Evolutionary conservation across 2,888 invertebrate genomes (phyloP).

Genomic region (Machimus rusticus): DNA sequence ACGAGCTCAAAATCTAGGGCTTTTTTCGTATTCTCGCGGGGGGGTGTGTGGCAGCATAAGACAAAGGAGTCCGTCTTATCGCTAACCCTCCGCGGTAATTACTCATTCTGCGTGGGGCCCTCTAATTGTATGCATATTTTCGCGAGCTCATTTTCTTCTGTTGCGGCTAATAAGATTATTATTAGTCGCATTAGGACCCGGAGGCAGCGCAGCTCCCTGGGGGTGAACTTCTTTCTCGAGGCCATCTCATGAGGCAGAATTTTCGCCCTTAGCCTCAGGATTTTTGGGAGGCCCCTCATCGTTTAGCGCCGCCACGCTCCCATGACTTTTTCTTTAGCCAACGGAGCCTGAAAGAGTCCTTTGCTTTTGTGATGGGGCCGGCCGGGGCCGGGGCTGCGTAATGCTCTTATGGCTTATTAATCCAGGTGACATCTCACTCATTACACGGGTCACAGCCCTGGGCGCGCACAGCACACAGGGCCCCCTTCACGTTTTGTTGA

Average conservation of each 20-base stretch:
- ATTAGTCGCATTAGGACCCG: background rate
- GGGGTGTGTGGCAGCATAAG: background rate
- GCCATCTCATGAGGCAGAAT: background rate
- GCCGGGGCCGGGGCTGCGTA: background rate
- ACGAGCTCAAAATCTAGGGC: background rate
- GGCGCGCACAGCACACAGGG: background rate
- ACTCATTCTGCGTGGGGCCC: background rate
- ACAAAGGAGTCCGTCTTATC: background rate
- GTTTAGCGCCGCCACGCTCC: slow-evolving; percentile 13
- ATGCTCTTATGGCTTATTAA: slow-evolving; percentile 13
- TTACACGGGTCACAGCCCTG: background rate
- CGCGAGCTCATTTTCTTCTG: background rate
- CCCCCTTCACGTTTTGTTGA: background rate
- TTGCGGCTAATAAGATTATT: slow-evolving; percentile 6
- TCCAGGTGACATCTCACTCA: background rate
- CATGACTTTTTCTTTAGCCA: background rate
- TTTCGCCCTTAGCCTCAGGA: background rate
- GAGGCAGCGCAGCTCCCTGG: background rate
- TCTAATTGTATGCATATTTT: slow-evolving; percentile 18
- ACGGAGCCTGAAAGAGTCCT: slow-evolving; percentile 7
- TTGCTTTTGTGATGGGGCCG: background rate
- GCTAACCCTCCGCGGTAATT: background rate
- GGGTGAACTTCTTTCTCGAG: background rate
- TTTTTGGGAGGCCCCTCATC: background rate
- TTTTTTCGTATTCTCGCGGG: background rate